Base-by-base conservation (phyloP, 2,888 invertebrate genomes). In the Apodemia mormo region DNA sequence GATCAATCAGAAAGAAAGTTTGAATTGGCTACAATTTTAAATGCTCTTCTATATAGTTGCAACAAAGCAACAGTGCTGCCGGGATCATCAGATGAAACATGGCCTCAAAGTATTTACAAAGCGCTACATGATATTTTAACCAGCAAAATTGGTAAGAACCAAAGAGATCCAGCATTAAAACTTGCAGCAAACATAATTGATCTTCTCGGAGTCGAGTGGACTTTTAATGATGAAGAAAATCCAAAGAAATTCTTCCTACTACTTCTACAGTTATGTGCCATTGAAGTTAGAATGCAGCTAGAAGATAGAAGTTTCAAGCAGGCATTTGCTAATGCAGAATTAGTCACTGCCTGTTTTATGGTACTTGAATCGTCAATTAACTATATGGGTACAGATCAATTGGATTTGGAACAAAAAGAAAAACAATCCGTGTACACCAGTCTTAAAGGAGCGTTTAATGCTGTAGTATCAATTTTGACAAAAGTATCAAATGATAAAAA, bases 211-310 rank as follows among this genome's bases (percentile, higher is more conserved):
- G 95, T 97, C 40, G 97, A 97, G 76, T 98, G 98, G 97, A 95
- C 96, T 70, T 92, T 97, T 75, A 95, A 94, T 79, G 96, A 97
- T 85, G 96, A 96, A 76, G 96, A 96, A 73, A 94, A 95, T 76
- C 97, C 97, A 70, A 97, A 97, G 87, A 96, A 97, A 81, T 96
- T 98, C 81, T 96, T 98, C 79, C 91, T 98, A 30, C 89, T 98
- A 12, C 86, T 97, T 37, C 95, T 98, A 70, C 98, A 98, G 84
- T 91, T 99, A 70, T 96, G 97, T 78, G 97, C 98, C 67, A 97
- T 98, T 82, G 98, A 99, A 94, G 96, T 98, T 1, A 95, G 98
- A 81, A 98, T 99, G 98, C 97, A 97, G 77, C 93, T 98, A 74
- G 98, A 98, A 82, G 97, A 97, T 76, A 96, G 96, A 80, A 96